Conservation (phyloP, 2,888 invertebrate species). For the Cantharis nigra region DNA sequence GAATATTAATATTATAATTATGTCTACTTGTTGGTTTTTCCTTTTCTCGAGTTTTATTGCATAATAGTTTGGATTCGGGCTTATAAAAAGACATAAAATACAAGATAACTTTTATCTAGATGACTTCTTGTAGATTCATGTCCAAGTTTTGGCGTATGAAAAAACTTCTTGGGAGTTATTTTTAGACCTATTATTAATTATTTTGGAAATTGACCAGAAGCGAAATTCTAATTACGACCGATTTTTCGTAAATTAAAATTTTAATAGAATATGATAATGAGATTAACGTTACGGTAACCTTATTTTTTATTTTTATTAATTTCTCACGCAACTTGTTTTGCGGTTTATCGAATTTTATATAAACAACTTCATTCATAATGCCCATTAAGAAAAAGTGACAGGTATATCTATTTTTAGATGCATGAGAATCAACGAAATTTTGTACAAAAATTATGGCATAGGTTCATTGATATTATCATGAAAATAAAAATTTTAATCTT, state of each 20-base stretch:
- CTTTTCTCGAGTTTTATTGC: not conserved
- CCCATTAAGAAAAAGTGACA: slow-evolving; percentile 8
- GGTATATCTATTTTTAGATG: slow-evolving; percentile 10
- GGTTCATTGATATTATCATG: not conserved
- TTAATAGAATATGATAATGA: slow-evolving; percentile 10
- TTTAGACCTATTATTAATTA: not conserved
- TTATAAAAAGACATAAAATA: not conserved
- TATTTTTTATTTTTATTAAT: slow-evolving; percentile 10
- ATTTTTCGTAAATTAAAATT: not conserved
- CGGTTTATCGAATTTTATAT: slow-evolving; percentile 11
- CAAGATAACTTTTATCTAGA: not conserved
- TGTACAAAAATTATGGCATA: not conserved
- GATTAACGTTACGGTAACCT: slow-evolving; percentile 5
- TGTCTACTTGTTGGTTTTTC: not conserved
- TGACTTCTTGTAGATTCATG: not conserved
- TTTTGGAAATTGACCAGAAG: not conserved
- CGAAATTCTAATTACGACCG: not conserved
- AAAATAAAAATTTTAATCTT: not conserved
- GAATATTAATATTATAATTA: too few species aligned
- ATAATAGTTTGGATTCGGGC: not conserved
- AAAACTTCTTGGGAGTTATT: not conserved
- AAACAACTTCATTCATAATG: slow-evolving; percentile 8
- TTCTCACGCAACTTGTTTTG: slow-evolving; percentile 10
- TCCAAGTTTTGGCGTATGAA: not conserved
- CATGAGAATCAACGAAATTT: slow-evolving; percentile 7